Base-by-base conservation (phyloP, 2,113 vertebrate species). In the Indri indri region DNA sequence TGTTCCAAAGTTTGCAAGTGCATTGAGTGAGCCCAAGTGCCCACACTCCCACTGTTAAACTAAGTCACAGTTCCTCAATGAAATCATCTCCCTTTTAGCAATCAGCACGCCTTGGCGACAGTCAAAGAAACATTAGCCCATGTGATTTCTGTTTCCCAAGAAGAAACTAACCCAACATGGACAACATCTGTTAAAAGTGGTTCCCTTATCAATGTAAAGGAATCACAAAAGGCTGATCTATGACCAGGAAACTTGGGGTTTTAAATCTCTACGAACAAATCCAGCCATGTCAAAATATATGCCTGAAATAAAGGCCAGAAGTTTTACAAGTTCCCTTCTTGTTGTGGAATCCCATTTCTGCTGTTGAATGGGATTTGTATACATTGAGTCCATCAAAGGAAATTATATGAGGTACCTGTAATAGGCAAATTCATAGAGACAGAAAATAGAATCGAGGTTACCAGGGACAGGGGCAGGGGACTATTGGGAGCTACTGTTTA, bases 51-150 rank as follows among this genome's bases (percentile, higher is more conserved):
- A 18, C 32, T 17, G 13, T 66, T 63, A 88, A 34, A 85, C 4
- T 20, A 84, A 90, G 27, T 30, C 37, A 87, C 20, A 23, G 77
- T 63, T 88, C 30, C 57, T 88, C n/a, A 22, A 54, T 27, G 50
- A 42, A 42, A 80, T 79, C 68, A 89, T 27, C 47, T 85, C 14
- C 45, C 47, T 80, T 86, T 37, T 37, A 91, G 97, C 97, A 85
- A 47, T 50, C 40, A n/a, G 47, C 45, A 17, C 6, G 1, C 27
- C 20, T 23, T 61, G 27, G 37, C 82, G 79, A 11, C 61, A 8
- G 73, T 91, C 94, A 96, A 97, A 97, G 89, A 95, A 85, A 94
- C n/a, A 37, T 66, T 7, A 77, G 11, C 14, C 42, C 42, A 6
- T 50, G 42, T 94, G 90, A 95, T 95, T 96, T 27, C 50, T 81